Evolutionary conservation across 2,888 invertebrate species (phyloP), one percentile per base, ranked within the genome.

Genomic region (Trissoscelio sp.): DNA sequence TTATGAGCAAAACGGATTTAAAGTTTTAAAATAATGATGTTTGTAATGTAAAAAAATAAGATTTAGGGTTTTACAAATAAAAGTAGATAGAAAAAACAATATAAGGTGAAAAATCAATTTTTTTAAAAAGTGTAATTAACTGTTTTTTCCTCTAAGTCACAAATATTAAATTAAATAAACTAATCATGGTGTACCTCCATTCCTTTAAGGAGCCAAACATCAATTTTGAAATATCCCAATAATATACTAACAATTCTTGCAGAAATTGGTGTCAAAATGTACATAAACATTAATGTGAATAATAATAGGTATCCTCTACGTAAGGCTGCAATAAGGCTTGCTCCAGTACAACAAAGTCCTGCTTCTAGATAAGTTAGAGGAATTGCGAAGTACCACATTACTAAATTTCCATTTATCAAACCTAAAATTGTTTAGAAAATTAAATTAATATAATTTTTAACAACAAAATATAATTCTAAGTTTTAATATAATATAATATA

Each of bases 291-390:
- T 85, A 90, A 84, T 0, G 89, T 86, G 79, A 89, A 91, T 12
- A 85, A 72, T 28, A 90, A 74, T 9, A 91, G 85, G 67, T 89
- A 88, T 12, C 89, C 89, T 73, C 88, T 86, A 53, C 81, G 84
- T 20, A 89, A 62, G 2, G 88, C 88, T 2, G 85, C 77, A 28
- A 88, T 87, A 0, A 91, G 83, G n/a, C 87, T 87, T 69, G 86
- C 88, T n/a, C 86, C 85, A 69, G 79, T 85, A 67, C 91, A 91
- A 7, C 86, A 85, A 11, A 91, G 58, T 58, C 91, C 91, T 34
- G 91, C 90, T 83, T 91, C 91, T 46, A 91, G 83, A 79, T 91
- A 91, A 3, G 88, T 90, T 64, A 91, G 83, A 67, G 91, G 91
- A 57, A 91, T 87, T 37, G 89, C 89, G 42, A 91, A 86, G 81